Evolutionary conservation across 2,113 vertebrate species (phyloP).

Genomic region (Myiozetetes cayanensis): DNA sequence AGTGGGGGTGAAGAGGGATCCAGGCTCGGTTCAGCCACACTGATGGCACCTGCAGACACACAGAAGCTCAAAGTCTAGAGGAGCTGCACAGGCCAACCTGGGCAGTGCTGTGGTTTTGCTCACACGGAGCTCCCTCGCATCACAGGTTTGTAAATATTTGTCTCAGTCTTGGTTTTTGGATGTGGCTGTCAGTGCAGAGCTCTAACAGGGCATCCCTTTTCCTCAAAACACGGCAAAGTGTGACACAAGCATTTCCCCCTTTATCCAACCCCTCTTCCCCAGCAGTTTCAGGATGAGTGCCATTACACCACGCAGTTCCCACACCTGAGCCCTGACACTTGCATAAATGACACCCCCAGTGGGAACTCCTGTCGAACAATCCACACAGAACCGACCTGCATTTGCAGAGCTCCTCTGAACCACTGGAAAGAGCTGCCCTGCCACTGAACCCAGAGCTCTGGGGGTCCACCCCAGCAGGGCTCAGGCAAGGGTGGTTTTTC

Average conservation of each 20-base stretch:
- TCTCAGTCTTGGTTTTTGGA: not conserved
- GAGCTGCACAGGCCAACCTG: not conserved
- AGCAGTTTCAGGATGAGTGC: not conserved
- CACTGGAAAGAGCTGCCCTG: not conserved
- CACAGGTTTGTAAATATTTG: not conserved
- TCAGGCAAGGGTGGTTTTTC: not conserved
- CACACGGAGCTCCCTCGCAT: accelerated
- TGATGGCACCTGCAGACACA: not conserved
- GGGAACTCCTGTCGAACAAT: not conserved
- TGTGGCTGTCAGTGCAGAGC: not conserved
- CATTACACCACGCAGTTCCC: not conserved
- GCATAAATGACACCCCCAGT: not conserved
- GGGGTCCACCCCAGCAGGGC: not conserved
- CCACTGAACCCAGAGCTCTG: not conserved
- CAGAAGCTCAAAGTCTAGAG: not conserved
- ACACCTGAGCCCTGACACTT: not conserved
- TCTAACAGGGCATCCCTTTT: not conserved
- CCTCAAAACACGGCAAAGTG: not conserved
- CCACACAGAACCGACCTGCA: not conserved
- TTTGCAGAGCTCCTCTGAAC: not conserved
- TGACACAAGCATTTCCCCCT: not conserved
- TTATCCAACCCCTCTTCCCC: not conserved
- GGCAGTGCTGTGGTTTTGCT: not conserved
- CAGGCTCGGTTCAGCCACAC: not conserved
- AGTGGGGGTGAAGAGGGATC: not conserved